Evolutionary conservation across 2,888 invertebrate genomes (phyloP).

Genomic region (Hydrotaea cyrtoneurina): DNA sequence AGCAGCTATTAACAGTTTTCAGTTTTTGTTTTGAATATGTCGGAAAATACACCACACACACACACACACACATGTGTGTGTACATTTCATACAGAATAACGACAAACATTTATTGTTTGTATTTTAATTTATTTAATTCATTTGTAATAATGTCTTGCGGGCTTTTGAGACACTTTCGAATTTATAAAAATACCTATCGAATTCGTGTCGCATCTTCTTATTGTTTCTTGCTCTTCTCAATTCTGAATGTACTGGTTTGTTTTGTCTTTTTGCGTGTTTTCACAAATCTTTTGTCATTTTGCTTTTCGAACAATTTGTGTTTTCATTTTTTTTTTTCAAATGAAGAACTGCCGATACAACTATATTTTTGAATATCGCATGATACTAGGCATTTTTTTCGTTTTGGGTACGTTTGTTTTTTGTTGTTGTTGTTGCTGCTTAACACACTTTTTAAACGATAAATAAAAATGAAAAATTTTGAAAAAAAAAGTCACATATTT

Average conservation of each 20-base stretch:
- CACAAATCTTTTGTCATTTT: slow-evolving; percentile 34
- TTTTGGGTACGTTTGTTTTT: slow-evolving; percentile 6
- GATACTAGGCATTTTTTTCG: slow-evolving; percentile 20
- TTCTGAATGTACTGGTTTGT: slow-evolving; percentile 28
- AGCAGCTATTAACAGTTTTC: neutral
- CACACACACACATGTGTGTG: neutral
- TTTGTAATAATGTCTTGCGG: slow-evolving; percentile 40
- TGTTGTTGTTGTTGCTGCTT: neutral
- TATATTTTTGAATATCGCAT: slow-evolving; percentile 22
- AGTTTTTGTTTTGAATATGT: slow-evolving; percentile 14
- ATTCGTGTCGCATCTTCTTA: slow-evolving; percentile 40
- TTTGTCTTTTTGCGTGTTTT: slow-evolving; percentile 36
- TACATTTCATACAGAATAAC: neutral
- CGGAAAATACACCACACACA: too few species aligned
- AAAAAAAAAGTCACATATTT: slow-evolving; percentile 59
- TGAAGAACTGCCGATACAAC: slow-evolving; percentile 40
- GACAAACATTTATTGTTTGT: slow-evolving; percentile 12
- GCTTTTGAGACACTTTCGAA: slow-evolving; percentile 33
- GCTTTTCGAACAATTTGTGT: slow-evolving; percentile 40
- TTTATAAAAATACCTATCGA: slow-evolving; percentile 62
- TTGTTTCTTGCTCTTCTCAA: slow-evolving; percentile 39
- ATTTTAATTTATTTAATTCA: slow-evolving; percentile 33
- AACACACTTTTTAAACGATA: slow-evolving; percentile 8
- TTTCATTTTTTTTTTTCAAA: slow-evolving; percentile 13
- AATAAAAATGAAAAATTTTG: slow-evolving; percentile 20